phyloP scores from a whole-genome alignment of 2,113 vertebrate species.

The Indri indri region DNA sequence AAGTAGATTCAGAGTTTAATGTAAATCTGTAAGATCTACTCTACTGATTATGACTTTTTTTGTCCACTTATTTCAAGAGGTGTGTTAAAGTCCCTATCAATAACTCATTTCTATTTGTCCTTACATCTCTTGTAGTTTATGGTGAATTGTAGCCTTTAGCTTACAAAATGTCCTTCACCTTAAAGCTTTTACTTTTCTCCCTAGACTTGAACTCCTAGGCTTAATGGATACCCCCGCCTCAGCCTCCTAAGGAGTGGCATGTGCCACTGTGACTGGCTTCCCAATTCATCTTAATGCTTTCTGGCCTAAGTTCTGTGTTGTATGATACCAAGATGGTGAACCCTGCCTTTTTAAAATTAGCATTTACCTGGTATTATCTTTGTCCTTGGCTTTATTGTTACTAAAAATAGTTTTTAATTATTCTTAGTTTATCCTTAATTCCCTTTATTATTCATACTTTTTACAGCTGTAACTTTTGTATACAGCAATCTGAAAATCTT shows the following conservation, averaged over 20 bases:
- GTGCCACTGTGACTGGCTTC: no score
- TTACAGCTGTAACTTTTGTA: neutral
- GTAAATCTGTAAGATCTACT: neutral
- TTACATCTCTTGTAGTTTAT: neutral
- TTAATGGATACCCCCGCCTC: no score
- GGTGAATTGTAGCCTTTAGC: neutral
- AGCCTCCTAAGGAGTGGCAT: no score
- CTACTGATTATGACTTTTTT: neutral
- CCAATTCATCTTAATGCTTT: neutral
- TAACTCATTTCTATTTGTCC: neutral
- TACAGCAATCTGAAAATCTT: neutral
- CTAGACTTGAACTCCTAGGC: no score
- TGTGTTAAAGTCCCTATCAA: neutral
- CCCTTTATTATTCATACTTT: neutral
- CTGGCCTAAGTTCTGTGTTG: neutral
- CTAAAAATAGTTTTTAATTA: neutral
- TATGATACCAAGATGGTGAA: neutral
- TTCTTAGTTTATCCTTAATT: slow-evolving; percentile 8
- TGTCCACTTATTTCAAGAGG: neutral
- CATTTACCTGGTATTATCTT: neutral
- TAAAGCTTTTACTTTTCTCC: no score
- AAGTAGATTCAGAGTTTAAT: neutral
- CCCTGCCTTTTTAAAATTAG: neutral
- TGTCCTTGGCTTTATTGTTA: neutral
- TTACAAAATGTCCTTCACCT: neutral